Conservation (phyloP, 2,797 vertebrate genomes). For the Pteronotus mesoamericanus region DNA sequence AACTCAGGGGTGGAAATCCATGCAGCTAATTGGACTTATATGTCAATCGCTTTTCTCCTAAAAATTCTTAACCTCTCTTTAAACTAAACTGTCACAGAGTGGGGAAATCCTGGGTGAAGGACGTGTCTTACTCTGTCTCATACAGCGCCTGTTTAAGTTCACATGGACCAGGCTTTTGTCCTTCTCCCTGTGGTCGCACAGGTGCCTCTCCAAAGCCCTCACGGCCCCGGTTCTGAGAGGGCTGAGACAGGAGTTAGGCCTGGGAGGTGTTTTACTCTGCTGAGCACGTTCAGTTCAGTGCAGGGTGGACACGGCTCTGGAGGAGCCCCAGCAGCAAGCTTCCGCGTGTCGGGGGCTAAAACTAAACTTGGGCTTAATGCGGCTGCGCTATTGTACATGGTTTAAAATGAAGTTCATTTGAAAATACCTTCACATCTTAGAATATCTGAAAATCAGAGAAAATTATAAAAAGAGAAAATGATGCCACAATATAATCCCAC, state of each 20-base stretch:
- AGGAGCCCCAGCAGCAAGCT: background rate
- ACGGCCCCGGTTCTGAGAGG: background rate
- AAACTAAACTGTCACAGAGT: background rate
- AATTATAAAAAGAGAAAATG: background rate
- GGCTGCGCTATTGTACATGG: background rate
- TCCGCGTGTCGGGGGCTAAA: background rate
- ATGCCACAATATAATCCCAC: background rate
- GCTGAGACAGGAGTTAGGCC: background rate
- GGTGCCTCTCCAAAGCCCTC: background rate
- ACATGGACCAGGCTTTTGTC: background rate
- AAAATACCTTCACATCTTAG: background rate
- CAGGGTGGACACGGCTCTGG: background rate
- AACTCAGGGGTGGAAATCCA: background rate
- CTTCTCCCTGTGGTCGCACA: background rate
- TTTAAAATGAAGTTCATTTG: background rate
- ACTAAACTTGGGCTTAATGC: background rate
- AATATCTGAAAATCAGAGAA: background rate
- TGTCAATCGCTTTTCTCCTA: conserved; percentile 52
- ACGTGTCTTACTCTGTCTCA: background rate
- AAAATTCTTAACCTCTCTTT: conserved; percentile 22
- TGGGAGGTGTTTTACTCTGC: background rate
- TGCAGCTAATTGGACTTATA: conserved; percentile 55
- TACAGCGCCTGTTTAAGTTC: conserved; percentile 47
- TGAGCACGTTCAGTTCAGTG: background rate
- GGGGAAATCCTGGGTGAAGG: background rate